phyloP scores from a whole-genome alignment of 2,113 vertebrate species.

The Echinops telfairi region DNA sequence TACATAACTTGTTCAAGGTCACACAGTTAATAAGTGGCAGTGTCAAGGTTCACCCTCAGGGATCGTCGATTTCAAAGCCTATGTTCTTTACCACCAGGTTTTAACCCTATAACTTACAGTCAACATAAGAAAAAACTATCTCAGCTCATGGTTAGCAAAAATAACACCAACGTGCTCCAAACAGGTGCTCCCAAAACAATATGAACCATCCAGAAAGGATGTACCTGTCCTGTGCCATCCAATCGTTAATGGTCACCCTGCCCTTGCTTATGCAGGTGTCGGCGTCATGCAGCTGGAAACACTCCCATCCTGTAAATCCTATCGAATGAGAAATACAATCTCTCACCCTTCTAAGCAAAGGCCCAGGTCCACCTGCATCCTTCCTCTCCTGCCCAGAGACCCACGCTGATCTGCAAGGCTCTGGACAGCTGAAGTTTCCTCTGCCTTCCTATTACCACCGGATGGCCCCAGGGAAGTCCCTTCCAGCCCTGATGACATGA shows the following conservation, averaged over 20 bases:
- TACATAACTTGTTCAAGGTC: neutral
- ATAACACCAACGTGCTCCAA: neutral
- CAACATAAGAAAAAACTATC: neutral
- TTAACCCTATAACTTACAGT: neutral
- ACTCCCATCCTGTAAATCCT: neutral
- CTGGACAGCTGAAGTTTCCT: neutral
- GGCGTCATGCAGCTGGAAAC: neutral
- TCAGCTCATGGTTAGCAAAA: neutral
- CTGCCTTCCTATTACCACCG: neutral
- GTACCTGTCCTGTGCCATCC: neutral
- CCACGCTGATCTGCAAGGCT: no score
- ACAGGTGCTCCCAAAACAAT: no score
- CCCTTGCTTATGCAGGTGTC: neutral
- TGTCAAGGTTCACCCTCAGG: neutral
- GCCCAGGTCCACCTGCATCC: neutral
- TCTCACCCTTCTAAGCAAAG: neutral
- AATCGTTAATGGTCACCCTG: neutral
- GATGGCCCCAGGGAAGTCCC: neutral
- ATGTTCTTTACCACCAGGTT: neutral
- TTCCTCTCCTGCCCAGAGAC: no score
- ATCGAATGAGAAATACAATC: neutral
- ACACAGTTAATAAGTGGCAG: neutral
- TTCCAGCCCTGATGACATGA: neutral
- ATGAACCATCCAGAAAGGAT: neutral
- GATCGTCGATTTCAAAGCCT: neutral